These are phyloP conservation scores for Cremastinae sp. DNA, from an alignment of 2,888 invertebrate genomes.

Conservation along the genomic window DNA sequence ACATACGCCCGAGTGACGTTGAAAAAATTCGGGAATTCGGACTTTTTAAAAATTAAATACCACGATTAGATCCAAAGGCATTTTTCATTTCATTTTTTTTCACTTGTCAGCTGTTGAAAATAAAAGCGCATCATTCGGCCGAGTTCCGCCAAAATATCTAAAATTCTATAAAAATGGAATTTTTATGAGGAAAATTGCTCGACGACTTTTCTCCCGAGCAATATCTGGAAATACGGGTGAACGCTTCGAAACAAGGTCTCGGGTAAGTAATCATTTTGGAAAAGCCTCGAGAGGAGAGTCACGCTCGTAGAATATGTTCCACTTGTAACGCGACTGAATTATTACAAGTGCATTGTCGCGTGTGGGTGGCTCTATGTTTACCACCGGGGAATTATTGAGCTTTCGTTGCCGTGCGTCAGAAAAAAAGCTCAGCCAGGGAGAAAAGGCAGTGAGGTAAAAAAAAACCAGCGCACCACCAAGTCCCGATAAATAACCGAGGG, in stretches of 20 bases:
- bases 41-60: too few relatives aligned
- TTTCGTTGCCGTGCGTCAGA: conserved; percentile 48
- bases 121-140: background rate
- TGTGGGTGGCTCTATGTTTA: conserved; percentile 10
- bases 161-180: background rate
- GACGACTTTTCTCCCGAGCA: too few relatives aligned
- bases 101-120: background rate
- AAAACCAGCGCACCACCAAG: conserved; percentile 41
- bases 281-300: too few relatives aligned
- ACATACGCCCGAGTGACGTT: background rate
- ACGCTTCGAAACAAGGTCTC: too few relatives aligned
- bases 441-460: conserved; percentile 34
- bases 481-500: conserved; percentile 52
- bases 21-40: conserved; percentile 23
- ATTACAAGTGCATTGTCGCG: background rate
- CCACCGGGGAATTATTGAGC: conserved; percentile 38
- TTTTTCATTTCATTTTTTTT: too few relatives aligned
- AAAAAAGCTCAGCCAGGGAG: conserved; percentile 43
- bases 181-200: background rate
- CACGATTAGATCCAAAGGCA: too few relatives aligned
- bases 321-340: background rate
- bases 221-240: too few relatives aligned
- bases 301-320: too few relatives aligned
- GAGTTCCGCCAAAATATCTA: background rate
- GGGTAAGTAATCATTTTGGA: too few relatives aligned